These are phyloP conservation scores for Morpho helenor DNA, from an alignment of 2,888 invertebrate genomes.

Conservation along the genomic window DNA sequence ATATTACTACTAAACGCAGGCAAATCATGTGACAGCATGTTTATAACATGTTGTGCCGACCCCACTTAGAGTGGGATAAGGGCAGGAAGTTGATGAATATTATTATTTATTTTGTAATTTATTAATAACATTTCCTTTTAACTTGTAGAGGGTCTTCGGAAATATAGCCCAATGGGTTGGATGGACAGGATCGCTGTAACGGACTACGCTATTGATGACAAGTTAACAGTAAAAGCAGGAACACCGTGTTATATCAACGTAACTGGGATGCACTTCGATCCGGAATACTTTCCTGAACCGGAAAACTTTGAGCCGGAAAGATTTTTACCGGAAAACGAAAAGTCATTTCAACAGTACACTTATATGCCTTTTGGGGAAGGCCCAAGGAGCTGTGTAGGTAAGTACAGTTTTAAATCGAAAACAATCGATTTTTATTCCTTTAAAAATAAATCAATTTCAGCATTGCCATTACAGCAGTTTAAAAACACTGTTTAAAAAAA, in stretches of 20 bases:
- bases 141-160: not conserved
- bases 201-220: constrained; percentile 32
- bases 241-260: constrained; percentile 41
- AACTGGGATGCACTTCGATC: constrained; percentile 50
- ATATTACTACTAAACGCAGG: too few relatives aligned
- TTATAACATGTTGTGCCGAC: too few relatives aligned
- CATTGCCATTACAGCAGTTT: too few relatives aligned
- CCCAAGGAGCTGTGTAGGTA: too few relatives aligned
- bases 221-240: constrained; percentile 37
- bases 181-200: constrained; percentile 28
- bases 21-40: too few relatives aligned
- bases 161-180: constrained; percentile 33
- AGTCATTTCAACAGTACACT: constrained; percentile 36
- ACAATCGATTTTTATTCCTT: too few relatives aligned
- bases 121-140: not conserved
- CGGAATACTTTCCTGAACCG: constrained; percentile 71
- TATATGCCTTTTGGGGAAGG: not conserved
- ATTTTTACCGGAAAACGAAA: constrained; percentile 74
- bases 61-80: too few relatives aligned
- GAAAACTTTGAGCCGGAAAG: constrained; percentile 73
- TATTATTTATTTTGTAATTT: too few relatives aligned
- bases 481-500: too few relatives aligned
- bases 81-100: too few relatives aligned
- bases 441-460: too few relatives aligned
- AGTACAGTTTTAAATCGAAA: too few relatives aligned